Conservation (phyloP, 2,888 invertebrate genomes). For the Tinea pellionella region DNA sequence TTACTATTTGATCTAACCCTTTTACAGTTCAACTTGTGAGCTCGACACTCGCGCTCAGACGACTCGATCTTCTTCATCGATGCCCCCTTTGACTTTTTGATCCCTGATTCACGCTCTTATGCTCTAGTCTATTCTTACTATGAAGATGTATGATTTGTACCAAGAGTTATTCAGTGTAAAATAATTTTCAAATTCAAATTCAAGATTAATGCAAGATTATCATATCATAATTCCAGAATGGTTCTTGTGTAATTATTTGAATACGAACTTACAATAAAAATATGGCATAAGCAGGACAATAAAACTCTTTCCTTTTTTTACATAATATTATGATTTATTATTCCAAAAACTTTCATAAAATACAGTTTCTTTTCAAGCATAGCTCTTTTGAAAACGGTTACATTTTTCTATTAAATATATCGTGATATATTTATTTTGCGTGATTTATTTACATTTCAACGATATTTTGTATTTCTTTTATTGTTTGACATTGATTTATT, state of each 20-base stretch:
- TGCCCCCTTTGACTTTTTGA: neutral
- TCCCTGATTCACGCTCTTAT: neutral
- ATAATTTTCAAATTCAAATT: too few species aligned
- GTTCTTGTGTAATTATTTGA: too few species aligned
- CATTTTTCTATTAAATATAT: neutral
- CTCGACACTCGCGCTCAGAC: neutral
- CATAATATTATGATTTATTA: neutral
- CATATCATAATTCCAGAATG: too few species aligned
- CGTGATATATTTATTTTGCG: neutral
- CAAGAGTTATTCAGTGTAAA: too few species aligned
- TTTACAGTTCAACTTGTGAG: neutral
- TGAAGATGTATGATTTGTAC: neutral
- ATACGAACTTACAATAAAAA: neutral
- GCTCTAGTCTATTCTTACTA: neutral
- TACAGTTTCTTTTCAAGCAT: neutral
- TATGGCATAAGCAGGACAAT: neutral
- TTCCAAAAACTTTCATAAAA: neutral
- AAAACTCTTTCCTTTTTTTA: neutral
- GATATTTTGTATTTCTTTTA: neutral
- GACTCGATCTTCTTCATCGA: neutral
- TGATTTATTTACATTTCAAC: slow-evolving; percentile 1
- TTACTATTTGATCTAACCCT: neutral
- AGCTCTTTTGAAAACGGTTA: neutral
- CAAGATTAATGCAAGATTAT: too few species aligned
- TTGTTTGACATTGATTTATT: neutral